These are phyloP conservation scores for Mastomys coucha DNA, from an alignment of 2,113 vertebrate species.

Conservation along the genomic window DNA sequence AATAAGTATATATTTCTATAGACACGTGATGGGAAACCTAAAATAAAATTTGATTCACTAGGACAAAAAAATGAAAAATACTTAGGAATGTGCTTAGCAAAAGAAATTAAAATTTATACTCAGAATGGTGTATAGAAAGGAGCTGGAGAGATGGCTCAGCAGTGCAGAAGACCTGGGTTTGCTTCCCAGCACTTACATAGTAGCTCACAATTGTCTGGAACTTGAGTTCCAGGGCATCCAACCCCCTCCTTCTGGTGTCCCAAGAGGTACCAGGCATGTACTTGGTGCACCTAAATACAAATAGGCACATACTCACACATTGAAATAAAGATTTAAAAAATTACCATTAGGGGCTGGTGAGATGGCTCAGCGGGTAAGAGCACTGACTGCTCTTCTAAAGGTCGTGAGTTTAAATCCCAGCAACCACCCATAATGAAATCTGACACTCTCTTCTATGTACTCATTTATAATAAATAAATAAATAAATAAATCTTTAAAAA, in stretches of 20 bases:
- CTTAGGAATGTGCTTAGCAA: conserved; percentile 22
- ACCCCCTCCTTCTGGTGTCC: neutral
- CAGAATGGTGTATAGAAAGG: neutral
- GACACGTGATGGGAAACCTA: neutral
- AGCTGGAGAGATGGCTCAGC: neutral
- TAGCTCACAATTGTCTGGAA: neutral
- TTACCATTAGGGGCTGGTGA: no score
- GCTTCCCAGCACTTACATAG: neutral
- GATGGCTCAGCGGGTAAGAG: no score
- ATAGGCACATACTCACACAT: neutral
- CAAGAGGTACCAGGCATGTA: neutral
- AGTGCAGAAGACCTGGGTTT: neutral
- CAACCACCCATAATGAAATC: no score
- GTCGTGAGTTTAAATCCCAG: no score
- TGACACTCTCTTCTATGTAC: no score
- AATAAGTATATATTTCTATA: neutral
- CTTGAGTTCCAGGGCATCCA: neutral
- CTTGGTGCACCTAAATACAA: neutral
- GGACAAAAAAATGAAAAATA: neutral
- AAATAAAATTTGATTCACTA: conserved; percentile 35
- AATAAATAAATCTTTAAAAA: no score
- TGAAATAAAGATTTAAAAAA: neutral
- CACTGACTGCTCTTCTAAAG: no score
- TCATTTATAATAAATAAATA: no score
- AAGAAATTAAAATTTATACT: neutral